These are phyloP conservation scores for Megaceryle torquata DNA, from an alignment of 2,113 vertebrate genomes.

Conservation along the genomic window DNA sequence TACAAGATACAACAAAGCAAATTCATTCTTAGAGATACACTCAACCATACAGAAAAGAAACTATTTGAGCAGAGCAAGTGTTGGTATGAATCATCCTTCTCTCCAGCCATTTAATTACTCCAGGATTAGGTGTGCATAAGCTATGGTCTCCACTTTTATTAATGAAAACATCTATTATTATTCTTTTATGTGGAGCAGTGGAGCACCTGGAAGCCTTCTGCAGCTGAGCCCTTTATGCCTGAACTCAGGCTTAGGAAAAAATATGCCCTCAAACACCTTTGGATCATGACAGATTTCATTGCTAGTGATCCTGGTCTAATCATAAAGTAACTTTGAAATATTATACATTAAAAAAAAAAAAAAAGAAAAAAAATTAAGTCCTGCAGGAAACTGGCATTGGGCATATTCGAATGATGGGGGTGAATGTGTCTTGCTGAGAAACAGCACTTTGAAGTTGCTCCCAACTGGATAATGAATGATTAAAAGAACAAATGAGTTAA, in stretches of 20 bases:
- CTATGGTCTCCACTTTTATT: not conserved
- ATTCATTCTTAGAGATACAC: not conserved
- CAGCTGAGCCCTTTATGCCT: not conserved
- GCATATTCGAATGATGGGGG: not conserved
- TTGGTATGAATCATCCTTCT: not conserved
- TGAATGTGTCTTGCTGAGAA: not conserved
- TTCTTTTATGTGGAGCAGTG: not conserved
- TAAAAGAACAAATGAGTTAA: constrained; percentile 18
- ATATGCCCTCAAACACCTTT: not conserved
- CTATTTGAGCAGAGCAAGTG: not conserved
- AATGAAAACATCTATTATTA: constrained; percentile 29
- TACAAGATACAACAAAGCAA: not conserved
- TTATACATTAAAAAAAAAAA: not conserved
- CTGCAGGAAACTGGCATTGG: not conserved
- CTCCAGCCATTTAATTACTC: constrained; percentile 22
- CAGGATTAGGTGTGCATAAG: not conserved
- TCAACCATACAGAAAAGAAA: not conserved
- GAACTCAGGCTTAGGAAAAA: not conserved
- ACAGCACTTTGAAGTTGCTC: not conserved
- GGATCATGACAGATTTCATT: not conserved
- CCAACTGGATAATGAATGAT: not conserved
- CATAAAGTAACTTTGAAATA: constrained; percentile 15
- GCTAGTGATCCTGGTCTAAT: not conserved
- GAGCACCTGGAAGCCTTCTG: not conserved
- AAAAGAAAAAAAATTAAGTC: not conserved